These are phyloP conservation scores for Aelia acuminata DNA, from an alignment of 2,888 invertebrate genomes.

Conservation along the genomic window DNA sequence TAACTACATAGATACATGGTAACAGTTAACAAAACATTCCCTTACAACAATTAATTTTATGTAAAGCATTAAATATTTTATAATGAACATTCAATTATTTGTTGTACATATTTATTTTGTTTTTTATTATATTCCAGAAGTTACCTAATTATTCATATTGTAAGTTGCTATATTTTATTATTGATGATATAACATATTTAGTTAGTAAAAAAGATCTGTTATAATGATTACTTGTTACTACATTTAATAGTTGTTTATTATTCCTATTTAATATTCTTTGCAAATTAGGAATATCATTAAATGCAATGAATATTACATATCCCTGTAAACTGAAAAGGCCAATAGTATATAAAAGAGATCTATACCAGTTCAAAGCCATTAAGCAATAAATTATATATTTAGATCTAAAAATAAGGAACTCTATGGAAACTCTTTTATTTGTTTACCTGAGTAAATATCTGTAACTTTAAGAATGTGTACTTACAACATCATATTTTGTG, in stretches of 20 bases:
- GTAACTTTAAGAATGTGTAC: background rate
- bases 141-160: background rate
- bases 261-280: background rate
- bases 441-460: conserved; percentile 1
- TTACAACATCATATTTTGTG: background rate
- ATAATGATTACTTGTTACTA: background rate
- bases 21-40: background rate
- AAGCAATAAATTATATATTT: background rate
- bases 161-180: background rate
- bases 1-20: background rate
- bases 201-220: background rate
- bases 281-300: background rate
- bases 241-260: background rate
- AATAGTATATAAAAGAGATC: background rate
- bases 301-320: background rate
- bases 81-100: background rate
- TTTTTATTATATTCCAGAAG: background rate
- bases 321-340: background rate
- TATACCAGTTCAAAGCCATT: background rate
- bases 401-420: background rate
- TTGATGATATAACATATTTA: background rate
- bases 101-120: background rate
- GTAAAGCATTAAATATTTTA: background rate
- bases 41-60: too few species aligned
- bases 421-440: background rate